phyloP scores from a whole-genome alignment of 1,140 invertebrate species.

The Periplaneta americana region DNA sequence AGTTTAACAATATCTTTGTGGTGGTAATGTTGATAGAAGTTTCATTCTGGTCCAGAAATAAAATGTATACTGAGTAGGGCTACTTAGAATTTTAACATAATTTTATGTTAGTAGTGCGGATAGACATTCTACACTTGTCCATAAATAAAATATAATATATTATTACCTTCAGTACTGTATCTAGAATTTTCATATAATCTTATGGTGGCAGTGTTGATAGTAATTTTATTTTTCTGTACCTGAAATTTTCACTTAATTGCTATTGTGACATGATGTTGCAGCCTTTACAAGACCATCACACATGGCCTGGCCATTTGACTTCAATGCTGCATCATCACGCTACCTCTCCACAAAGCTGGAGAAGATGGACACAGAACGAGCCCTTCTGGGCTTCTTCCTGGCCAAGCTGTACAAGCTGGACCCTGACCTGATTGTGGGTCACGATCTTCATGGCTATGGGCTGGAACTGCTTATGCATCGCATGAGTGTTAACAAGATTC shows the following conservation, averaged over 20 bases:
- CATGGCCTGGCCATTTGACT: conserved; percentile 74
- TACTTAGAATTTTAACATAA: too few species aligned
- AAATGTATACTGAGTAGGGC: too few species aligned
- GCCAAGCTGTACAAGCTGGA: conserved; percentile 81
- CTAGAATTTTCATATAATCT: too few species aligned
- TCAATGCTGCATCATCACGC: conserved; percentile 54
- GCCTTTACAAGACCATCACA: conserved; percentile 74
- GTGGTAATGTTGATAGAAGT: too few species aligned
- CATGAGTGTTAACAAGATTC: conserved; percentile 62
- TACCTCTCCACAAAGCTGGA: conserved; percentile 70
- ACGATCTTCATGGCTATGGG: conserved; percentile 85
- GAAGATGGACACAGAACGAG: conserved; percentile 78
- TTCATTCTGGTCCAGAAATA: too few species aligned
- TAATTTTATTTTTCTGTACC: too few species aligned
- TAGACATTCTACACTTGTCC: neutral
- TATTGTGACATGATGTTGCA: conserved; percentile 41
- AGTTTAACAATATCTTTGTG: too few species aligned
- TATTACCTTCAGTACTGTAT: neutral
- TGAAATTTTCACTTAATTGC: too few species aligned
- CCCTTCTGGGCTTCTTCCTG: conserved; percentile 76
- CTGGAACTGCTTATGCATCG: conserved; percentile 83
- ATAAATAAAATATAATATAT: neutral
- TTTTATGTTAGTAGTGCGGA: neutral
- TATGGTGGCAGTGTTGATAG: too few species aligned
- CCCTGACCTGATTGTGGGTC: conserved; percentile 90